phyloP scores from a whole-genome alignment of 2,113 vertebrate species.

The Erinaceus europaeus region DNA sequence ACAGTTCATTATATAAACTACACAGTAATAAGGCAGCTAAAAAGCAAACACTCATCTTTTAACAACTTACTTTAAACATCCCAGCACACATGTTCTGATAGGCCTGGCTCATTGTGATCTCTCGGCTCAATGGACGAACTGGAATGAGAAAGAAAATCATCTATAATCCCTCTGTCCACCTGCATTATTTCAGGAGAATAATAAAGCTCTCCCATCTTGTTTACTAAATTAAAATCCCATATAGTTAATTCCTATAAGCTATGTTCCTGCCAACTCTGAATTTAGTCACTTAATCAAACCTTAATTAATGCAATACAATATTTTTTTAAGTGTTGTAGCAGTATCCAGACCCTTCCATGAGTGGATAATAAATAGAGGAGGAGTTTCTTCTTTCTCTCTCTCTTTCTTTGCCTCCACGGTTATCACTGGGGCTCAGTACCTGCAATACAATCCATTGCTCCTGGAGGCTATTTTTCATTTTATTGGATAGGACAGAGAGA shows the following conservation, averaged over 20 bases:
- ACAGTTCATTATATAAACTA: neutral
- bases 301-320: neutral
- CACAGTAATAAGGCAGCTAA: neutral
- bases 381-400: neutral
- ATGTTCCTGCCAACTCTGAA: neutral
- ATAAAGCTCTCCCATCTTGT: neutral
- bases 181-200: neutral
- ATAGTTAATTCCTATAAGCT: neutral
- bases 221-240: neutral
- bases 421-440: too few relatives aligned
- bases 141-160: conserved; percentile 45
- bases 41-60: neutral
- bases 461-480: too few relatives aligned
- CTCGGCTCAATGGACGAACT: conserved; percentile 96
- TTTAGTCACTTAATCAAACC: neutral
- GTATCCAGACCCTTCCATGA: neutral
- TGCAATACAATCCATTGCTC: too few relatives aligned
- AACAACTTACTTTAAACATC: conserved; percentile 94
- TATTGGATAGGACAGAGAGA: too few relatives aligned
- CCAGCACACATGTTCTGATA: conserved; percentile 99
- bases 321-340: neutral
- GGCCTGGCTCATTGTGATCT: conserved; percentile 98
- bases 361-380: neutral
- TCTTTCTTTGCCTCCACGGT: neutral
- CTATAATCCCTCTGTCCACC: neutral